Evolutionary conservation across 2,888 invertebrate genomes (phyloP), one percentile per base, ranked within the genome.

Genomic region (Pseudanteris insignis): DNA sequence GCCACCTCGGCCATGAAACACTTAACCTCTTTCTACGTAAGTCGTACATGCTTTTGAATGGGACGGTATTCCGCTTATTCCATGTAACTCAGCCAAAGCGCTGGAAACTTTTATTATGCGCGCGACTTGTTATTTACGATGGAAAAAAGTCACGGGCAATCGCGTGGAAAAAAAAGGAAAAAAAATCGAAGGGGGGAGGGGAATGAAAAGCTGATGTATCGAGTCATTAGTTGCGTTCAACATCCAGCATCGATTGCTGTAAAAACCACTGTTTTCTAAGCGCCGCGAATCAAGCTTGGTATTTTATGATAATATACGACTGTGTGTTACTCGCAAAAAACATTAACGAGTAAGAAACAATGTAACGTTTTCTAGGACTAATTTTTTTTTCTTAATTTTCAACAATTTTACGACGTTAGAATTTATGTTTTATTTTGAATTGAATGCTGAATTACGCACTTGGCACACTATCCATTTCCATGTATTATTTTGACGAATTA

Each of bases 21-120:
- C 60, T 63, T 63, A 63, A 63, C 63, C 63, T 58, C 54, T 59
- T 63, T 63, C 47, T 47, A n/a, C 58, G 53, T 48, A 44, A 62
- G 47, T 51, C 43, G 62, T 43, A 43, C 62, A 34, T 51, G 57
- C 53, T 47, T 36, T 62, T 57, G 62, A 53, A 53, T 57, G 53
- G 47, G 33, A 34, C 25, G 28, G 40, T 33, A 29, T 50, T 36
- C 26, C 34, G 50, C 46, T 61, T 48, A 50, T 54, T 18, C 61
- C 33, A 50, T 36, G 30, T 41, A 46, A 43, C 11, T 7, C 32
- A 28, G 21, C 30, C 43, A 38, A 40, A 50, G 34, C 44, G 33
- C 34, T n/a, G 10, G 18, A 9, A n/a, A 26, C 9, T 9, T 9
- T 9, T 7, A 21, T 4, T 7, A 26, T 7, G 8, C 32, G 32